These are phyloP conservation scores for Sebastes elongatus DNA, from an alignment of 2,797 vertebrate species.

Conservation along the genomic window DNA sequence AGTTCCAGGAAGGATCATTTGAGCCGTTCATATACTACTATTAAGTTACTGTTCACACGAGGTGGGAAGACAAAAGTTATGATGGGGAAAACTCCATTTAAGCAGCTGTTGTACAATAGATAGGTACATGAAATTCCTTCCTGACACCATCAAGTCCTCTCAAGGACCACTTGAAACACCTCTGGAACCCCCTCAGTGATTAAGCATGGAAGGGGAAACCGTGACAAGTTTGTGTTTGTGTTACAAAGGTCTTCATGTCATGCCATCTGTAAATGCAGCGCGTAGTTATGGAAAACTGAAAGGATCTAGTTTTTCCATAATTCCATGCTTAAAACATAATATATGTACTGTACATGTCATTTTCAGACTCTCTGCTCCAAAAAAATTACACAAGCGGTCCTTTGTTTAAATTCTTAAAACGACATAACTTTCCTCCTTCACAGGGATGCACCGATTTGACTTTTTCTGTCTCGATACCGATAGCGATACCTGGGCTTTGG, in stretches of 20 bases:
- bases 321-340: not conserved
- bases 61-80: not conserved
- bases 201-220: not conserved
- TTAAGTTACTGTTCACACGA: not conserved
- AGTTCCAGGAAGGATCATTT: not conserved
- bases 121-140: not conserved
- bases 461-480: not conserved
- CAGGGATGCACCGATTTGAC: not conserved
- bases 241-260: not conserved
- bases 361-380: not conserved
- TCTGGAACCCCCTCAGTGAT: not conserved
- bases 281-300: not conserved
- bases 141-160: not conserved
- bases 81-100: not conserved
- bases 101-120: not conserved
- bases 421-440: too few relatives aligned
- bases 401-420: not conserved
- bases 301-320: not conserved
- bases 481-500: too few relatives aligned
- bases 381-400: not conserved
- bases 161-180: not conserved
- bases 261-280: slow-evolving; percentile 11
- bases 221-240: not conserved
- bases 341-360: not conserved
- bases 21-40: not conserved